These are phyloP conservation scores for Drosophila flavopinicola DNA, from an alignment of 2,888 invertebrate genomes.

Conservation along the genomic window DNA sequence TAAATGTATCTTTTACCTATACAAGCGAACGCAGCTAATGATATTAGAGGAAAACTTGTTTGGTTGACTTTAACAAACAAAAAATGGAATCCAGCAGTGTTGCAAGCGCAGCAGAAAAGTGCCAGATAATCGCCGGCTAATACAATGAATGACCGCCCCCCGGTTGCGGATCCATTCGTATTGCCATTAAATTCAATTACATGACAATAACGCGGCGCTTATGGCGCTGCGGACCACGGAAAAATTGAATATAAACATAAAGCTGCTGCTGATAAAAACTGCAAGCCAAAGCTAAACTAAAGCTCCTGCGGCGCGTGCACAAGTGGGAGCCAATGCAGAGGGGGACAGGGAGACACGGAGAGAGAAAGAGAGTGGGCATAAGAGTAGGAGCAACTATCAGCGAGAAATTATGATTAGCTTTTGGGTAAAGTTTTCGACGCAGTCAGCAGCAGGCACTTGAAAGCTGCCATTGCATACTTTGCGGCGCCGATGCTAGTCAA, in stretches of 20 bases:
- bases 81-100: conserved; percentile 22
- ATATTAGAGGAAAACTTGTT: conserved; percentile 16
- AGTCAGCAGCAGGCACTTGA: conserved; percentile 57
- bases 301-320: conserved; percentile 40
- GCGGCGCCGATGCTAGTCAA: conserved; percentile 35
- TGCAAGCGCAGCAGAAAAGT: conserved; percentile 70
- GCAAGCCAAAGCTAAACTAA: conserved; percentile 50
- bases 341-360: neutral
- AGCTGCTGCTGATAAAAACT: conserved; percentile 69
- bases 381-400: conserved; percentile 36
- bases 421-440: conserved; percentile 63
- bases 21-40: conserved; percentile 28
- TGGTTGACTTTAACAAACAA: conserved; percentile 20
- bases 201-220: conserved; percentile 77
- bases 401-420: conserved; percentile 75
- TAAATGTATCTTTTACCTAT: conserved; percentile 3
- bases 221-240: conserved; percentile 65
- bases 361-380: neutral
- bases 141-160: conserved; percentile 67
- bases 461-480: conserved; percentile 59
- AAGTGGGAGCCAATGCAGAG: conserved; percentile 7
- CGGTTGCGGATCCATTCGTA: conserved; percentile 66
- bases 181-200: conserved; percentile 79
- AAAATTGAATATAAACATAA: conserved; percentile 78
- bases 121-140: conserved; percentile 72